A percentile compares a stretch with the other conserved stretches of the same genome.
Evolutionary conservation across 1,140 invertebrate genomes (phyloP).

Genomic region (Scaptomyza hsui): DNA sequence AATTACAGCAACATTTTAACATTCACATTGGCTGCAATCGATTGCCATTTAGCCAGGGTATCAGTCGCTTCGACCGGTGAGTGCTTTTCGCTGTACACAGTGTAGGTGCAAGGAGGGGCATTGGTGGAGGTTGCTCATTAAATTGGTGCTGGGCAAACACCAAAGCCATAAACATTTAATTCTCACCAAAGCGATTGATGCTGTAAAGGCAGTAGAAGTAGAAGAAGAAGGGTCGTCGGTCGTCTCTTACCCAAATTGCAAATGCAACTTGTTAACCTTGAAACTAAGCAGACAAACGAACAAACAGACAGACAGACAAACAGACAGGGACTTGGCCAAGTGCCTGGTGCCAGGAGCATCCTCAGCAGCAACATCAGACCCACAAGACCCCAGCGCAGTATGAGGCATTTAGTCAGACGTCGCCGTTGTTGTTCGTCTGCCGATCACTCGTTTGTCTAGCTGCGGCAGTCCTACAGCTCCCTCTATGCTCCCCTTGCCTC

Average conservation of each 20-base stretch:
- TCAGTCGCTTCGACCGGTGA: slow-evolving; percentile 65
- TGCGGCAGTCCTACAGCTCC: slow-evolving; percentile 40
- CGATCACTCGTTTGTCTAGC: slow-evolving; percentile 80
- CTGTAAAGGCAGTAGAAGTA: slow-evolving; percentile 20
- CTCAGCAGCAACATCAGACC: slow-evolving; percentile 33
- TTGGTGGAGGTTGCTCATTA: slow-evolving; percentile 67
- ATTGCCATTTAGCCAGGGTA: slow-evolving; percentile 42
- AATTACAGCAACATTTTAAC: slow-evolving; percentile 39
- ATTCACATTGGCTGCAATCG: slow-evolving; percentile 17
- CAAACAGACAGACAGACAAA: slow-evolving; percentile 36
- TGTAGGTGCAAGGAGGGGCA: slow-evolving; percentile 9
- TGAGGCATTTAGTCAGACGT: slow-evolving; percentile 79
- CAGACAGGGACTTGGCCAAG: slow-evolving; percentile 22
- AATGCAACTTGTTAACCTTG: slow-evolving; percentile 81
- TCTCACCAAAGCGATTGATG: slow-evolving; percentile 79
- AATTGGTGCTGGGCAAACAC: slow-evolving; percentile 45
- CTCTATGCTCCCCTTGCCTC: neutral
- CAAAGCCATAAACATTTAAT: slow-evolving; percentile 76
- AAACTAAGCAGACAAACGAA: slow-evolving; percentile 58
- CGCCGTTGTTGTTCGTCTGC: slow-evolving; percentile 68
- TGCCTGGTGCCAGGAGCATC: slow-evolving; percentile 20
- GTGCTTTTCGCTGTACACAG: slow-evolving; percentile 70
- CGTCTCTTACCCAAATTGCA: slow-evolving; percentile 68
- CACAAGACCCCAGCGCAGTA: slow-evolving; percentile 69
- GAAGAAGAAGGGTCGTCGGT: slow-evolving; percentile 30